These are phyloP conservation scores for Apodemus speciosus DNA, from an alignment of 2,113 vertebrate genomes.

Conservation along the genomic window DNA sequence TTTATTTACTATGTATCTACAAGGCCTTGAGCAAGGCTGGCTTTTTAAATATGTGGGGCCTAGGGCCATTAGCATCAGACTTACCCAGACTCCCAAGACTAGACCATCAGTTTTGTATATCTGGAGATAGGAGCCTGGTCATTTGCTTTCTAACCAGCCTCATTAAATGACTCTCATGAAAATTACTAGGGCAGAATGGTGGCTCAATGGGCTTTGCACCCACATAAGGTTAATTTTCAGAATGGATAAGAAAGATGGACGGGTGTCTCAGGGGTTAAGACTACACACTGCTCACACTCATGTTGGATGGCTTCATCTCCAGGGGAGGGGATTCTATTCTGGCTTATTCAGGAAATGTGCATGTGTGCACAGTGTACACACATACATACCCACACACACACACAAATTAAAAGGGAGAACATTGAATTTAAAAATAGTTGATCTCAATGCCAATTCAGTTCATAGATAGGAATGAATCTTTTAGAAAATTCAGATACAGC, in stretches of 20 bases:
- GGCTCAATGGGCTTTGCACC: background rate
- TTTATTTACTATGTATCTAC: background rate
- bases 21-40: background rate
- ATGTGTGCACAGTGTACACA: background rate
- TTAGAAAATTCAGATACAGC: constrained; percentile 19
- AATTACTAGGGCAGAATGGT: background rate
- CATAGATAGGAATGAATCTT: background rate
- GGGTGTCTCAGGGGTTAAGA: background rate
- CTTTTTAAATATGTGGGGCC: background rate
- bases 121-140: background rate
- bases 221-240: background rate
- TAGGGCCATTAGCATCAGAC: background rate
- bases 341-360: background rate
- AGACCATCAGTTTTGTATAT: background rate
- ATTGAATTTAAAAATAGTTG: background rate
- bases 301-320: background rate
- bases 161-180: background rate
- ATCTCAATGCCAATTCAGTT: background rate
- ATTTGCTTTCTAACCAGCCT: background rate
- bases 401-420: background rate
- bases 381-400: background rate
- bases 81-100: background rate
- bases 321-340: no score
- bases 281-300: background rate
- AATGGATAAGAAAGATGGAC: background rate